A percentile compares a stretch with the other conserved stretches of the same genome.
Conservation (phyloP, 2,113 vertebrate species). For the Ptyas mucosa region DNA sequence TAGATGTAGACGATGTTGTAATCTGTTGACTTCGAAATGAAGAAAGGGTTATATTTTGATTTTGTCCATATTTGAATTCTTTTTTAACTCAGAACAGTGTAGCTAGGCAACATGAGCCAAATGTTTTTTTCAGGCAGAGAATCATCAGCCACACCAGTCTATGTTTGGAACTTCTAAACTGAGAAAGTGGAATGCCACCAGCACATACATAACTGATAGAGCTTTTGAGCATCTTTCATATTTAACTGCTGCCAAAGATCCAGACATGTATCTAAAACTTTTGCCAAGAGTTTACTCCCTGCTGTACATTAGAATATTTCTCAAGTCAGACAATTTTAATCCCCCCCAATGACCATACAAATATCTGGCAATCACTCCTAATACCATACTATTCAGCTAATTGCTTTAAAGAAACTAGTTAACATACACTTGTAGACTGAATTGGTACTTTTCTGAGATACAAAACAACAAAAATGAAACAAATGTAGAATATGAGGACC, state of each 20-base stretch:
- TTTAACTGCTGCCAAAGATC: background rate
- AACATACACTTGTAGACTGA: background rate
- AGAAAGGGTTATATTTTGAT: background rate
- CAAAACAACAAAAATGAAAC: background rate
- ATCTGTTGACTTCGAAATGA: background rate
- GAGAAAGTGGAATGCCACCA: background rate
- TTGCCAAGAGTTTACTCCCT: background rate
- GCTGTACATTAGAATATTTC: background rate
- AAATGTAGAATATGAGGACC: background rate
- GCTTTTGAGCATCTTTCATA: background rate
- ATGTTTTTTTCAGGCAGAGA: background rate
- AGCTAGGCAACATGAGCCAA: background rate
- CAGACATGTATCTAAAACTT: background rate
- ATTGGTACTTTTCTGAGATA: background rate
- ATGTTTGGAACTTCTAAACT: conserved; percentile 14
- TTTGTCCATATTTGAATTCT: background rate
- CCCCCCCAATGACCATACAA: background rate
- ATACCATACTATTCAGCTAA: background rate
- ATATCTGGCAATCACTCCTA: background rate
- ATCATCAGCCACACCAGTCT: background rate
- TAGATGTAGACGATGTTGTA: background rate
- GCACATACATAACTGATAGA: background rate
- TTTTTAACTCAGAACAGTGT: background rate
- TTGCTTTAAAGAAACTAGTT: background rate
- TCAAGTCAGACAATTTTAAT: background rate